Base-by-base conservation (phyloP, 2,888 invertebrate species). In the Polydrusus cervinus region DNA sequence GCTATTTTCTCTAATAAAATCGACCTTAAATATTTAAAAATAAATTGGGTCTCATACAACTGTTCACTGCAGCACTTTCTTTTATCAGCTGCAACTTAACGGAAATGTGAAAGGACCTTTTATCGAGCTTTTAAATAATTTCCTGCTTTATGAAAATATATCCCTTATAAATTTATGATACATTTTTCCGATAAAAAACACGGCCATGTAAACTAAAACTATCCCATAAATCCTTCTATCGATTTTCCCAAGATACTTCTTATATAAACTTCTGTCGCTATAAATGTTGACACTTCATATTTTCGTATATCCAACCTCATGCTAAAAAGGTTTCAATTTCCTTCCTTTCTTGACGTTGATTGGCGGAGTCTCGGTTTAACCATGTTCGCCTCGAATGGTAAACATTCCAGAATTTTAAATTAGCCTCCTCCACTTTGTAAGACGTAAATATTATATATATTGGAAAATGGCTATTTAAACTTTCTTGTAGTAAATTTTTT, bases 241-340 rank as follows among this genome's bases (percentile, higher is more conserved):
- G 68, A 68, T 68, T 68, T 68, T 57, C 66, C 49, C n/a, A 16
- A 53, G 53, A 14, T 18, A 38, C 57, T 49, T 53, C 68, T 57
- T 68, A 68, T 53, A 57, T 57, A 68, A 68, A 68, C 68, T 68
- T 38, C 57, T 68, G 68, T 68, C 43, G 55, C 40, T 68, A 43
- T 68, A 45, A 57, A 68, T 68, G 68, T 68, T 55, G 68, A 68
- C 55, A 47, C 40, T 68, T 57, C 68, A 68, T 68, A 68, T 68
- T 68, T 68, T 68, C 53, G 66, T 49, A 53, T 66, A 49, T 38
- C 66, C 66, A 53, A 66, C 66, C 68, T 40, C 45, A 68, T 68
- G 68, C 68, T 68, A 68, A 68, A 55, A 68, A 57, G 68, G 68
- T 68, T 68, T 68, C 68, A 68, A 68, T 68, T 57, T 68, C 57